Evolutionary conservation across 2,888 invertebrate genomes (phyloP), one percentile per base, ranked within the genome.

Genomic region (Drosophila demipolita): DNA sequence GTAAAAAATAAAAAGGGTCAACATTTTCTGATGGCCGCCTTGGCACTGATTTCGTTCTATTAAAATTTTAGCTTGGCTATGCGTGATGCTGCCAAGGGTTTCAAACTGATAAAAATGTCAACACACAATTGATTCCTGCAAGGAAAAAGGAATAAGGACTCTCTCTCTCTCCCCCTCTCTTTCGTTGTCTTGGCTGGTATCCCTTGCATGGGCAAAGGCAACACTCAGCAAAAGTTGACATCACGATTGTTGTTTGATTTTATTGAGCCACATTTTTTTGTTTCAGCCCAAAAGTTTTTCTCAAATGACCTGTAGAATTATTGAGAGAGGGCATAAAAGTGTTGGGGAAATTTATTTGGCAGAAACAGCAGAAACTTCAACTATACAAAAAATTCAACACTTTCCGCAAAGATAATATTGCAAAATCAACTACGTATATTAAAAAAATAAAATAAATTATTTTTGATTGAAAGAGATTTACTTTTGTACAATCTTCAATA

Each of bases 161-260:
- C 8, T 8, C 23, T 23, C 23, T 8, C 7, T 42, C 20, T 12
- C 11, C 17, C 17, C 6, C 36, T 36, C 36, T 40, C 2, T 20
- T 0, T 7, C 12, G 12, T 7, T 7, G 45, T 12, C 12, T 12
- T 20, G 20, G 45, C 20, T 8, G 17, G 20, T 40, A 29, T 50
- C 35, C 49, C 40, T 20, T 23, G 55, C 29, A 50, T 61, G 55
- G 66, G 54, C 57, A 63, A 62, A 38, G 49, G 49, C 64, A 66
- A 54, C 40, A 52, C 62, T 66, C 73, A 72, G 80, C 69, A 75
- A 61, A 63, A 63, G 65, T 76, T 66, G 65, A 69, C 78, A 78
- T 78, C 87, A 87, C 89, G 87, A 89, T 85, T 85, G 87, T 68
- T 89, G 78, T 87, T 89, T 83, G 85, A 89, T 87, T 87, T 87